Evolutionary conservation across 2,113 vertebrate species (phyloP).

Genomic region (Astur gentilis): DNA sequence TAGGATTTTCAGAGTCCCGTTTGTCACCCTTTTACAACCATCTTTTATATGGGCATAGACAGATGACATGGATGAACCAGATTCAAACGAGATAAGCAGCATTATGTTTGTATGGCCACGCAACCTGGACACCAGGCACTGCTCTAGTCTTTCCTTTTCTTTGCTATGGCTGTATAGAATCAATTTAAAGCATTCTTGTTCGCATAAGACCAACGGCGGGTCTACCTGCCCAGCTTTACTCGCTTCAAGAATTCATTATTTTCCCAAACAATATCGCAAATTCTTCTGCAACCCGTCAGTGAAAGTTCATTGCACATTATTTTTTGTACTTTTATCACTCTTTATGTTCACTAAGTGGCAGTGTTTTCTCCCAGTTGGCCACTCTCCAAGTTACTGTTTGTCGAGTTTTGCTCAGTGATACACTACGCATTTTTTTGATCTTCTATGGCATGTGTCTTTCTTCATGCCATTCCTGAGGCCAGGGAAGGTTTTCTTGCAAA

Average conservation of each 20-base stretch:
- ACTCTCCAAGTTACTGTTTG: background rate
- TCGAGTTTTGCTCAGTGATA: background rate
- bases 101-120: background rate
- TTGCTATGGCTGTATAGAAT: background rate
- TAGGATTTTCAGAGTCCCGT: background rate
- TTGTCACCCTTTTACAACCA: background rate
- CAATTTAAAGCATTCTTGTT: background rate
- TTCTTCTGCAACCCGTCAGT: background rate
- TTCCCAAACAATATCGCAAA: background rate
- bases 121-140: background rate
- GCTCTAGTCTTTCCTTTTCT: background rate
- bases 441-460: background rate
- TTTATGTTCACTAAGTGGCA: background rate
- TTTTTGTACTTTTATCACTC: background rate
- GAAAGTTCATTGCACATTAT: background rate
- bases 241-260: background rate
- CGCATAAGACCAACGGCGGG: rapidly evolving
- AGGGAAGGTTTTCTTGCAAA: background rate
- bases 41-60: background rate
- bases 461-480: background rate
- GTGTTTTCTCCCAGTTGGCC: background rate
- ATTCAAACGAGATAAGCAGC: background rate
- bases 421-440: background rate
- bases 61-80: background rate
- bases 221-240: background rate